Base-by-base conservation (phyloP, 1,140 invertebrate species). In the Lepidurus couesii region DNA sequence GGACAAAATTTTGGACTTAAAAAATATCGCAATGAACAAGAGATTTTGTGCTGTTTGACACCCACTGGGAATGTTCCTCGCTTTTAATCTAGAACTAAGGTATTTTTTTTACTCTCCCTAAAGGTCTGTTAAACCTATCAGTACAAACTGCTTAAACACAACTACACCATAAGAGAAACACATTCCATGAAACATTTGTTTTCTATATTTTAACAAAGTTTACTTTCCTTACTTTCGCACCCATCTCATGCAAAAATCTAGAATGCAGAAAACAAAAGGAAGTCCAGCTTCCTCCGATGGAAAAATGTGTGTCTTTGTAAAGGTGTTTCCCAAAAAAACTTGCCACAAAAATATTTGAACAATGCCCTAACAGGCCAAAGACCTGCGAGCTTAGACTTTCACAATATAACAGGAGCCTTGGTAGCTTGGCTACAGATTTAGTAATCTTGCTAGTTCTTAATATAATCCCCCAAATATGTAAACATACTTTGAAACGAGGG, bases 11-110 rank as follows among this genome's bases (percentile, higher is more conserved):
- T 65, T 21, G 34, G 9, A n/a, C 21, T 65, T 65, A 10, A 65
- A 65, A 65, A 65, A 65, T 65, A 65, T 65, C 53, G 53, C 53
- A 65, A 65, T 21, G 16, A 65, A 65, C 53, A 65, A 65, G 53
- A 65, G 53, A 65, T 65, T 65, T 65, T 65, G 53, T 65, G 53
- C 53, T 65, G 21, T 65, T 21, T 21, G 21, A 65, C 53, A 65
- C 53, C 21, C 53, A 65, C 53, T 65, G 53, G 53, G 53, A 65
- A 65, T 65, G 53, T 65, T 65, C 53, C 53, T 65, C 16, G 53
- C 53, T 65, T 65, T 34, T 21, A 65, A 13, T 65, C 21, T 65
- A 13, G 53, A 65, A 0, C 53, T 65, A 65, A 65, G 53, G 11
- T 65, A 21, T 65, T 16, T 34, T 34, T 5, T 65, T 21, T 65